phyloP scores from a whole-genome alignment of 2,888 invertebrate species.

The Aphrophora alni region DNA sequence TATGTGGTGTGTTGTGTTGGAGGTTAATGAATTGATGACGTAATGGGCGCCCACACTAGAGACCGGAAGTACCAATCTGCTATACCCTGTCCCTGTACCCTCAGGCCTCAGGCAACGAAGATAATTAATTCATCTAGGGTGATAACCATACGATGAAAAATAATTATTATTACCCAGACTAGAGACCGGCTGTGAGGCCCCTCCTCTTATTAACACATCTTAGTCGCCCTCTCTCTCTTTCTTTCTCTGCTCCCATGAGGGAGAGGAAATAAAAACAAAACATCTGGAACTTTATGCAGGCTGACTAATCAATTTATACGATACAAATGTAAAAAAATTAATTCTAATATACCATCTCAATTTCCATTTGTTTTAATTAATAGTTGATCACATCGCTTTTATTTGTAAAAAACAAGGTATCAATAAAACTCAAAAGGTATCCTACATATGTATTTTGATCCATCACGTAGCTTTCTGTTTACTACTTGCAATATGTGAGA shows the following conservation, averaged over 20 bases:
- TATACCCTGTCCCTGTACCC: constrained; percentile 14
- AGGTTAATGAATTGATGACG: constrained; percentile 40
- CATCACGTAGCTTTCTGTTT: neutral
- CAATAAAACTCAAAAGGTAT: neutral
- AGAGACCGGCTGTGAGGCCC: neutral
- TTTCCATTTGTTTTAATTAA: neutral
- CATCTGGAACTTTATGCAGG: neutral
- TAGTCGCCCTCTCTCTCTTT: neutral
- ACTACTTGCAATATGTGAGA: neutral
- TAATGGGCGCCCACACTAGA: constrained; percentile 21
- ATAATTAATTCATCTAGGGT: constrained; percentile 40
- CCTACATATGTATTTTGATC: neutral
- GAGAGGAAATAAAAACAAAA: neutral
- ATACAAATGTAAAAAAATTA: too few species aligned
- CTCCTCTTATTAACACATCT: constrained; percentile 5
- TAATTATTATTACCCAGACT: constrained; percentile 38
- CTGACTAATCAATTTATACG: neutral
- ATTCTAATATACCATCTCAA: neutral
- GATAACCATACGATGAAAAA: constrained; percentile 40
- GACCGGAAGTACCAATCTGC: constrained; percentile 35
- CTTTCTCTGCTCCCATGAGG: neutral
- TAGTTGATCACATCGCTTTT: neutral
- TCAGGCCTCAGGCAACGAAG: constrained; percentile 32
- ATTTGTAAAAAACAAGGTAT: too few species aligned
- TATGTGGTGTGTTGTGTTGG: neutral